Conservation (phyloP, 1,140 invertebrate species). For the Drosophila malerkotliana region DNA sequence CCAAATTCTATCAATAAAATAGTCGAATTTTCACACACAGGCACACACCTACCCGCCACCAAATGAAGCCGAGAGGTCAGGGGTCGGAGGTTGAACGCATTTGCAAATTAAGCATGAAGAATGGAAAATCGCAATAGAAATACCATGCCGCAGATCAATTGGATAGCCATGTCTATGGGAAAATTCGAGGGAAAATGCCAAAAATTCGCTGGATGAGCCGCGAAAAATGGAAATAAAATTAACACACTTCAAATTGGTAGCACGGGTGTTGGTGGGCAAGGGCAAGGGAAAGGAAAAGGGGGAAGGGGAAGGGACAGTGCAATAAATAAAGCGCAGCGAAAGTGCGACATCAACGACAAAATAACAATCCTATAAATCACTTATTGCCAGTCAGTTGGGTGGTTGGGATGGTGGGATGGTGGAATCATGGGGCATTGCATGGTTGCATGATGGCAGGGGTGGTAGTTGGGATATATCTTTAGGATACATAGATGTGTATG, state of each 20-base stretch:
- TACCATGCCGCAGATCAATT: slow-evolving; percentile 13
- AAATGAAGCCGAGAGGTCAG: neutral
- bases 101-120: slow-evolving; percentile 41
- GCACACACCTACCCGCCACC: too few species aligned
- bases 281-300: neutral
- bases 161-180: slow-evolving; percentile 27
- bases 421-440: too few species aligned
- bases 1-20: neutral
- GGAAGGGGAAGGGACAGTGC: slow-evolving; percentile 13
- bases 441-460: too few species aligned
- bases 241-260: slow-evolving; percentile 60
- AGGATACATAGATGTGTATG: neutral
- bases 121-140: slow-evolving; percentile 21
- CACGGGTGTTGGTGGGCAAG: neutral
- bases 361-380: slow-evolving; percentile 81
- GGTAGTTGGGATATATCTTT: neutral
- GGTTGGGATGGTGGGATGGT: neutral
- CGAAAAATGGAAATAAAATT: slow-evolving; percentile 72
- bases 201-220: slow-evolving; percentile 14
- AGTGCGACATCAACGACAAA: slow-evolving; percentile 80
- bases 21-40: slow-evolving; percentile 7
- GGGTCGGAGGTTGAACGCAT: slow-evolving; percentile 25
- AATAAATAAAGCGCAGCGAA: slow-evolving; percentile 76
- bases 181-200: slow-evolving; percentile 13
- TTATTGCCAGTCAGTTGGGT: slow-evolving; percentile 43